Conservation (phyloP, 2,797 vertebrate species). For the Acanthurus leucopareius region DNA sequence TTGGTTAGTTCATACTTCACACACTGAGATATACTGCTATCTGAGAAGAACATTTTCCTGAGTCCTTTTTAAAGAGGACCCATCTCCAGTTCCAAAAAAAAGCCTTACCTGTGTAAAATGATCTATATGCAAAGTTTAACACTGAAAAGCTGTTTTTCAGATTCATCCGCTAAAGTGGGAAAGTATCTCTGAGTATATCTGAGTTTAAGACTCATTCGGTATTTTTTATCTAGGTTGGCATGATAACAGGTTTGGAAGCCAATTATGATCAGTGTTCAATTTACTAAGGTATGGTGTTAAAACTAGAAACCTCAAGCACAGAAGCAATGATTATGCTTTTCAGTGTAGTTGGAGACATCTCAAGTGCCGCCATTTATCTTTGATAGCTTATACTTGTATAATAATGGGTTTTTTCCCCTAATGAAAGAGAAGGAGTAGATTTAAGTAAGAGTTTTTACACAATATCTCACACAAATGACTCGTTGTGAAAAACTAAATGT, state of each 20-base stretch:
- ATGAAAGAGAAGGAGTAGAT: neutral
- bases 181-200: neutral
- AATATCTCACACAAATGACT: neutral
- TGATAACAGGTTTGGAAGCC: neutral
- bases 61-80: neutral
- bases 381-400: no score
- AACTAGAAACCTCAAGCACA: neutral
- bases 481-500: no score
- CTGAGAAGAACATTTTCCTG: slow-evolving; percentile 22
- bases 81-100: neutral
- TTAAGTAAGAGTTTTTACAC: no score
- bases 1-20: slow-evolving; percentile 20
- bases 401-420: neutral
- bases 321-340: neutral
- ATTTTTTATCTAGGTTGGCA: neutral
- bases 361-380: neutral
- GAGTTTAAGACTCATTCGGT: neutral
- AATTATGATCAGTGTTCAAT: neutral
- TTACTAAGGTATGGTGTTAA: neutral
- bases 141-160: neutral
- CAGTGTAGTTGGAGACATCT: neutral
- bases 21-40: slow-evolving; percentile 37
- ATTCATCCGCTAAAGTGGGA: slow-evolving; percentile 2
- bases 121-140: slow-evolving; percentile 8
- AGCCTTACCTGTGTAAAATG: neutral